phyloP scores from a whole-genome alignment of 2,888 invertebrate genomes.

The Latheticus oryzae region DNA sequence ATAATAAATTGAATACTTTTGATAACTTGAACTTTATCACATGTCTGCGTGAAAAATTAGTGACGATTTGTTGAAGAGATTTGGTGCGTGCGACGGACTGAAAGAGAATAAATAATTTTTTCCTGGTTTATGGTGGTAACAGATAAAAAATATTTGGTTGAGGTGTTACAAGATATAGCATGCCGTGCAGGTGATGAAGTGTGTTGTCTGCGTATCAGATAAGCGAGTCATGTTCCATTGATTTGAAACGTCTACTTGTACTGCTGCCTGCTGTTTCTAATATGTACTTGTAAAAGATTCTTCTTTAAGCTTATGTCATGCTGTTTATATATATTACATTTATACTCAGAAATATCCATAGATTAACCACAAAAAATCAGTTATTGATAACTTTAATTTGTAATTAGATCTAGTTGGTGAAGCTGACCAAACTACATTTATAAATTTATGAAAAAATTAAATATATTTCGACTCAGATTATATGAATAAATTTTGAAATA shows the following conservation, averaged over 20 bases:
- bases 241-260: conserved; percentile 48
- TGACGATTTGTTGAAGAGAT: conserved; percentile 5
- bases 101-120: conserved; percentile 25
- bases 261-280: conserved; percentile 51
- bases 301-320: conserved; percentile 33
- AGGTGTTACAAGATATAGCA: conserved; percentile 42
- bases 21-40: conserved; percentile 1
- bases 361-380: too few species aligned
- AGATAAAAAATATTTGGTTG: conserved; percentile 44
- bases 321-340: conserved; percentile 32
- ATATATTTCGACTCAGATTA: too few species aligned
- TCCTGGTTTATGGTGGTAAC: conserved; percentile 23
- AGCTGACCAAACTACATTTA: too few species aligned
- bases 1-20: too few species aligned
- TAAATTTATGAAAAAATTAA: too few species aligned
- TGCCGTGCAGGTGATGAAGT: conserved; percentile 50
- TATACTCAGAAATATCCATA: conserved; percentile 15
- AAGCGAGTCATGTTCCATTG: conserved; percentile 50
- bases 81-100: conserved; percentile 23
- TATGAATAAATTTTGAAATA: too few species aligned
- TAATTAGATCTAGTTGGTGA: too few species aligned
- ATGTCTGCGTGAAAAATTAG: conserved; percentile 6
- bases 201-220: conserved; percentile 49
- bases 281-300: conserved; percentile 46
- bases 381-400: too few species aligned